Percentiles rank a stretch among this genome's conserved stretches.
Evolutionary conservation across 2,113 vertebrate genomes (phyloP).

Genomic region (Pandion haliaetus): DNA sequence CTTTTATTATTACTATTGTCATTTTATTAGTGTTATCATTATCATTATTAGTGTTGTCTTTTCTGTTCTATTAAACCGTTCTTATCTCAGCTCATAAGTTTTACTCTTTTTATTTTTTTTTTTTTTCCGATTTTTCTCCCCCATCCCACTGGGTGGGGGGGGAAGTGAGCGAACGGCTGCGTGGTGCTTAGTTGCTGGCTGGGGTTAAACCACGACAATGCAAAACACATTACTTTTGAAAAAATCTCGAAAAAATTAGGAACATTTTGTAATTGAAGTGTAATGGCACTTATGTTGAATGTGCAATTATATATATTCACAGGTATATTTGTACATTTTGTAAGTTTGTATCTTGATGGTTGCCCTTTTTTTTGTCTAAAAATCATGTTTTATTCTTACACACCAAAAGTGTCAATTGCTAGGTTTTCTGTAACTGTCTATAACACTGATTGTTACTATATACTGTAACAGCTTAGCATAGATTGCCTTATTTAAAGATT

Average conservation of each 20-base stretch:
- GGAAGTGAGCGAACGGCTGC: no score
- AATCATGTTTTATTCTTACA: neutral
- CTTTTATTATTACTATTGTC: no score
- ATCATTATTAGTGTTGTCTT: no score
- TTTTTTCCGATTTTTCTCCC: no score
- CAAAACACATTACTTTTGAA: neutral
- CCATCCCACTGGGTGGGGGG: no score
- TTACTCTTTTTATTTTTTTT: no score
- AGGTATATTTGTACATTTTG: neutral
- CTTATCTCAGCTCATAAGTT: no score
- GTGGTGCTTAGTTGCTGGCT: no score
- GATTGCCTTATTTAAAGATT: neutral
- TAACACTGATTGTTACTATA: neutral
- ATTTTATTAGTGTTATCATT: no score
- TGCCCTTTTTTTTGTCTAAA: neutral
- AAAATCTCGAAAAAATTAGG: neutral
- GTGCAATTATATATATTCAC: neutral
- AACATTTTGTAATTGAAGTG: neutral
- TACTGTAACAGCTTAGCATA: neutral
- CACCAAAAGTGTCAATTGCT: neutral
- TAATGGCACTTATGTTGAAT: neutral
- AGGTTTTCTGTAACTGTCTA: slow-evolving; percentile 24
- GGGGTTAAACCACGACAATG: no score
- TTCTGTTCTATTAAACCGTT: no score
- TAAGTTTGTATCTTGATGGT: neutral